Evolutionary conservation across 2,113 vertebrate genomes (phyloP).

Genomic region (Leptobrachium leishanense): DNA sequence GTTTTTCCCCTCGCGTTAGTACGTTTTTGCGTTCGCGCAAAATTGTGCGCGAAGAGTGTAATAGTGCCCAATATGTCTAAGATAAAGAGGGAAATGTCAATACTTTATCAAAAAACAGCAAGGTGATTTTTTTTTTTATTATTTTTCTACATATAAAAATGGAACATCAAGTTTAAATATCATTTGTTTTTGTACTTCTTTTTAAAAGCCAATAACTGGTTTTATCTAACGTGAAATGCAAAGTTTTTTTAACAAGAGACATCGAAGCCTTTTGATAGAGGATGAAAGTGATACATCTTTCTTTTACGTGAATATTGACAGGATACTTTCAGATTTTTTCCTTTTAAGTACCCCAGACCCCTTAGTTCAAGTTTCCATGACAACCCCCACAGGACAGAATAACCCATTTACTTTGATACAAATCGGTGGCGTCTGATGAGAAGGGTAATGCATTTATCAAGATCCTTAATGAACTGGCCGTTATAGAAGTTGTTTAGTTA

Average conservation of each 20-base stretch:
- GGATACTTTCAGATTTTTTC: slow-evolving; percentile 36
- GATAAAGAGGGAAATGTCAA: too few relatives aligned
- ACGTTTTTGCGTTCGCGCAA: too few relatives aligned
- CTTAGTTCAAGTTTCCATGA: slow-evolving; percentile 38
- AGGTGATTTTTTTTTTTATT: neutral
- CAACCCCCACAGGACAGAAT: slow-evolving; percentile 18
- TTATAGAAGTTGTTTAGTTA: neutral
- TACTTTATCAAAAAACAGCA: too few relatives aligned
- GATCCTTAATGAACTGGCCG: neutral
- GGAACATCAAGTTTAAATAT: neutral
- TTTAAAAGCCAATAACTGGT: slow-evolving; percentile 25
- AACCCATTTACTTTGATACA: slow-evolving; percentile 22
- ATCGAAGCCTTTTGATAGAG: slow-evolving; percentile 62
- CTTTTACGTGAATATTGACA: slow-evolving; percentile 41
- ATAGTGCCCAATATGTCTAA: too few relatives aligned
- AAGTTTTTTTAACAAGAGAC: slow-evolving; percentile 59
- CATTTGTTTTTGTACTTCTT: slow-evolving; percentile 41
- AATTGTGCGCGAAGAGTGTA: too few relatives aligned
- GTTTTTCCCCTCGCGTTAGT: too few relatives aligned
- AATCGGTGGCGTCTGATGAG: neutral
- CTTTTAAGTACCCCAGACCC: slow-evolving; percentile 30
- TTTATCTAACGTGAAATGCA: slow-evolving; percentile 50
- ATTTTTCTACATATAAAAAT: slow-evolving; percentile 55
- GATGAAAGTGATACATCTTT: slow-evolving; percentile 58
- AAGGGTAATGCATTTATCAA: neutral